Evolutionary conservation across 35 echinoderm and acorn worm genomes (phyloP), one percentile per base, ranked within the genome.

Genomic region (Strongylocentrotus purpuratus): DNA sequence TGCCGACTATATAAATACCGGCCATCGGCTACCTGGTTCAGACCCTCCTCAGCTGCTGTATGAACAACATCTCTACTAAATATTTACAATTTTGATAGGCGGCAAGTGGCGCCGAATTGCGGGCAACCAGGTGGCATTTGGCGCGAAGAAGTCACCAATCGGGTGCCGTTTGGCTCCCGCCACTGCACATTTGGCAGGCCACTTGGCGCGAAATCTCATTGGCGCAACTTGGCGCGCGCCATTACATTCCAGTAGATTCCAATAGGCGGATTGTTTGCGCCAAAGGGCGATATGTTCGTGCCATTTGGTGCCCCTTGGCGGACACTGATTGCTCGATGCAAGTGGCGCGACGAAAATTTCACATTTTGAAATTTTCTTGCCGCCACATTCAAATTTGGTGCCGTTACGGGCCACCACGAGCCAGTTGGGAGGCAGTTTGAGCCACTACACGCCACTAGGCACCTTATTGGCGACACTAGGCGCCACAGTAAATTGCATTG

Each of bases 381-480:
- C 35, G 35, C 35, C 35, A 41, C 35, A 41, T 41, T 41, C 90
- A 33, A 92, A 92, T 41, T 41, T 41, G 35, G 0, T 3, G 35
- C 35, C 35, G 35, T 41, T 41, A 41, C 35, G 35, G 3, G 91
- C 91, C 91, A 93, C 91, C 45, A 52, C 91, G 91, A 46, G 91
- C 91, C 91, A 93, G 91, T 93, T 93, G 91, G 91, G 91, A 93
- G 91, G 91, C 91, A 52, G 91, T 52, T 93, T 93, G 91, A 93
- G 91, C 91, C 91, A 93, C 91, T 93, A n/a, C 91, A 93, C 91
- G 91, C 91, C 91, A 93, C 91, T 50, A 93, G 47, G 91, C 91
- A 93, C 91, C 91, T 93, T 93, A 93, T 93, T 93, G 91, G 91
- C 91, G 91, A 93, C 46, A 93, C 91, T 93, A 93, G 91, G 91